Evolutionary conservation across 1,140 invertebrate genomes (phyloP).

Genomic region (Nixonia krombeini): DNA sequence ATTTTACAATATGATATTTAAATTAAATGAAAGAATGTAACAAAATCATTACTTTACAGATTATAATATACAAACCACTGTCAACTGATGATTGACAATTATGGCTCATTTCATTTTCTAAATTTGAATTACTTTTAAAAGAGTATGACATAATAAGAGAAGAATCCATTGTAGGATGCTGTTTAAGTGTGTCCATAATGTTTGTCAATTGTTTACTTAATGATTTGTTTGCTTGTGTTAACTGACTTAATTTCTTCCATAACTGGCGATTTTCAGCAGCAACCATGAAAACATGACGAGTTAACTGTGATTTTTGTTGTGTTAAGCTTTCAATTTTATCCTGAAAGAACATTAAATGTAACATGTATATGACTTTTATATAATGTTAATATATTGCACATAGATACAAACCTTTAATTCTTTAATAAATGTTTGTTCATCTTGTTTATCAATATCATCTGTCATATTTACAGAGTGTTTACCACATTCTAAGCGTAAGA

Average conservation of each 20-base stretch:
- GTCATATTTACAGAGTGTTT: constrained; percentile 49
- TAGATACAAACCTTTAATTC: constrained; percentile 56
- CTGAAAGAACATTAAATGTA: constrained; percentile 63
- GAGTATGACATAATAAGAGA: constrained; percentile 53
- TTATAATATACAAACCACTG: constrained; percentile 67
- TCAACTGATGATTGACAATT: constrained; percentile 55
- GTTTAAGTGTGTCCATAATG: constrained; percentile 71
- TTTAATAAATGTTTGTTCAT: constrained; percentile 32
- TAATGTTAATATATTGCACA: background rate
- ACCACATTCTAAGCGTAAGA: constrained; percentile 73
- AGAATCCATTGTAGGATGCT: constrained; percentile 56
- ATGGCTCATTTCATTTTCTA: constrained; percentile 38
- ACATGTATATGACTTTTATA: background rate
- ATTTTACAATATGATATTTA: too few species aligned
- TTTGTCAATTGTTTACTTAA: constrained; percentile 70
- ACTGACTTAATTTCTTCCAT: constrained; percentile 79
- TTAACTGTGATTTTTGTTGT: constrained; percentile 81
- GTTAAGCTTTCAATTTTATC: constrained; percentile 77
- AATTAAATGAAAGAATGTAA: constrained; percentile 56
- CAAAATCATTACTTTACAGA: constrained; percentile 66
- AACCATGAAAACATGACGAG: constrained; percentile 83
- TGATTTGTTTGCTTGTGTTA: constrained; percentile 75
- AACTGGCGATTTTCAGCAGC: constrained; percentile 83
- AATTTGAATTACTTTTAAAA: constrained; percentile 42
- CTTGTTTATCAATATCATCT: constrained; percentile 32